These are phyloP conservation scores for Anthopleura sola DNA, from an alignment of 64 coral and sea anemone genomes.

Conservation along the genomic window DNA sequence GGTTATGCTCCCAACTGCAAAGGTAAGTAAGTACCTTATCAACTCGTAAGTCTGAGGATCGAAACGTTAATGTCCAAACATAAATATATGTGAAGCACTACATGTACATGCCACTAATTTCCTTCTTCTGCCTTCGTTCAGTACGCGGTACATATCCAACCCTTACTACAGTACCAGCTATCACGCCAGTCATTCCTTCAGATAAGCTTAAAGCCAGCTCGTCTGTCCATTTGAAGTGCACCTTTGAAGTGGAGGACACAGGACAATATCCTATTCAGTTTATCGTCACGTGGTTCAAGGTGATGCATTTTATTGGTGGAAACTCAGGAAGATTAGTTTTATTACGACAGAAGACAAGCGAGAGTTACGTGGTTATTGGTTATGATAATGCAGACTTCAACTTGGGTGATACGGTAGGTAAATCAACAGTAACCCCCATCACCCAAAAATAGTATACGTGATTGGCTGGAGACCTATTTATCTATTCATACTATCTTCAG, in stretches of 20 bases:
- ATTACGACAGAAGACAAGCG: constrained; percentile 12
- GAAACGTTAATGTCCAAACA: too few relatives aligned
- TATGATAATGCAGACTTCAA: constrained; percentile 42
- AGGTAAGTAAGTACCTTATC: constrained; percentile 33
- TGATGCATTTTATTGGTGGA: constrained; percentile 56
- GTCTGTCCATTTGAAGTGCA: constrained; percentile 48
- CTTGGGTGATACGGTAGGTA: constrained; percentile 72
- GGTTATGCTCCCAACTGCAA: constrained; percentile 73
- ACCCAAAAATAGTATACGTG: too few relatives aligned
- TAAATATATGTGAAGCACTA: too few relatives aligned
- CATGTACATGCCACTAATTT: background rate
- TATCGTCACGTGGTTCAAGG: constrained; percentile 75
- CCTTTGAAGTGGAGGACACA: constrained; percentile 30
- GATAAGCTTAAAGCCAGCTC: constrained; percentile 37
- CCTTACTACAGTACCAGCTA: constrained; percentile 24
- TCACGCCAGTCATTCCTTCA: constrained; percentile 38
- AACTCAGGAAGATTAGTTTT: constrained; percentile 52
- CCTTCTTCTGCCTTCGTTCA: background rate
- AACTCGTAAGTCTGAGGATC: too few relatives aligned
- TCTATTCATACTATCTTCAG: background rate
- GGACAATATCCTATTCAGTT: constrained; percentile 43
- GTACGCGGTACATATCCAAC: constrained; percentile 56
- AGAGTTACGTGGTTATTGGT: constrained; percentile 34
- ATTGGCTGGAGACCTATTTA: background rate
- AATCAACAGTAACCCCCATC: background rate